Conservation (phyloP, 2,113 vertebrate species). For the Sylvilagus bachmani region DNA sequence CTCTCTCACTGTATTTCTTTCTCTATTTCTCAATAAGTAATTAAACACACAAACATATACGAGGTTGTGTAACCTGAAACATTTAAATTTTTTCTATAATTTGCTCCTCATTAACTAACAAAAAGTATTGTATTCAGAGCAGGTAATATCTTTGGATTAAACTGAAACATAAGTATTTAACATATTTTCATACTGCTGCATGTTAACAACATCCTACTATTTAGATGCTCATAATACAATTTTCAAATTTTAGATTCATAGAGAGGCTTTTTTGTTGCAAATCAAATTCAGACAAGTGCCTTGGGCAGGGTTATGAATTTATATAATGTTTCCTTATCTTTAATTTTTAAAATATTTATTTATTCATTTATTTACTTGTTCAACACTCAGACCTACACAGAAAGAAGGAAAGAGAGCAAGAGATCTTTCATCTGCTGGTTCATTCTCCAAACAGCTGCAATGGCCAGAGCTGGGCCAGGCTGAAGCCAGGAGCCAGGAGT, state of each 20-base stretch:
- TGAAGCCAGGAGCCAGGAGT: too few species aligned
- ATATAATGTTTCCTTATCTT: not conserved
- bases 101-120: not conserved
- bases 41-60: too few species aligned
- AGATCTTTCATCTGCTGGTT: too few species aligned
- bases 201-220: slow-evolving; percentile 18
- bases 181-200: not conserved
- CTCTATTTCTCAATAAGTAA: too few species aligned
- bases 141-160: not conserved
- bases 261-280: not conserved
- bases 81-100: not conserved
- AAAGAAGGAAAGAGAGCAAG: too few species aligned
- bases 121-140: not conserved
- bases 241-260: not conserved
- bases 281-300: not conserved
- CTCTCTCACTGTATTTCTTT: too few species aligned
- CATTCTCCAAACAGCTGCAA: too few species aligned
- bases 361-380: too few species aligned
- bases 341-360: too few species aligned
- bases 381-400: too few species aligned
- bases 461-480: too few species aligned
- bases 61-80: not conserved
- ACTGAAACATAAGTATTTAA: not conserved
- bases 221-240: not conserved
- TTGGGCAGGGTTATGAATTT: not conserved